These are phyloP conservation scores for Enteromius treurensis DNA, from an alignment of 2,797 vertebrate species.

Conservation along the genomic window DNA sequence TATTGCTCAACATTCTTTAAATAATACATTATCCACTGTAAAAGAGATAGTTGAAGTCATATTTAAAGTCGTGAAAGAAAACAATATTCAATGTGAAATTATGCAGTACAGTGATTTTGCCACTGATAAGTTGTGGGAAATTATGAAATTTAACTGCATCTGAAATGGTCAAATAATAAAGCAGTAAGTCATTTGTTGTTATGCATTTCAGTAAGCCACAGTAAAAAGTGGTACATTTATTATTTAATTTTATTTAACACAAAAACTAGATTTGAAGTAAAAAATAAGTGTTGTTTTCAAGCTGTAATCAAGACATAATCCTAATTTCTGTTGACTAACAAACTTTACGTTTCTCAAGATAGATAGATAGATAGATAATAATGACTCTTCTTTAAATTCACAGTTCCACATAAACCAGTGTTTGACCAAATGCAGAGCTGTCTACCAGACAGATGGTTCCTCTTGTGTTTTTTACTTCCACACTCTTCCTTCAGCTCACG, in stretches of 20 bases:
- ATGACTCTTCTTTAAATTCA: conserved; percentile 50
- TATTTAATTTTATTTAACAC: neutral
- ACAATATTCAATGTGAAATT: neutral
- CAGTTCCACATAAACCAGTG: conserved; percentile 11
- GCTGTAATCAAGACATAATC: neutral
- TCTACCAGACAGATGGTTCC: conserved; percentile 59
- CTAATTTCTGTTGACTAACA: neutral
- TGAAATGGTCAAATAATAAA: neutral
- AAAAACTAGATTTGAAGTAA: too few relatives aligned
- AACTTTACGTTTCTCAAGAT: neutral
- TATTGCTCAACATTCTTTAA: neutral
- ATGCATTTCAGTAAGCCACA: neutral
- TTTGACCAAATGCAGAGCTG: conserved; percentile 45
- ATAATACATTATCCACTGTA: neutral
- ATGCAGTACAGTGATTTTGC: neutral
- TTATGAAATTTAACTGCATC: neutral
- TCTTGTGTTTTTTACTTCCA: conserved; percentile 51
- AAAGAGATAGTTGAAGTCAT: neutral
- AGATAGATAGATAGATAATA: neutral
- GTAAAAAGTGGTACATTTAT: neutral
- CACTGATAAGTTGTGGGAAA: neutral
- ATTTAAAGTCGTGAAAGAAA: neutral
- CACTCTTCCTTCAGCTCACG: conserved; percentile 34
- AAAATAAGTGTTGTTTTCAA: neutral
- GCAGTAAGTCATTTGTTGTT: neutral